Conservation (phyloP, 2,888 invertebrate genomes). For the Drosophila glabriapex region DNA sequence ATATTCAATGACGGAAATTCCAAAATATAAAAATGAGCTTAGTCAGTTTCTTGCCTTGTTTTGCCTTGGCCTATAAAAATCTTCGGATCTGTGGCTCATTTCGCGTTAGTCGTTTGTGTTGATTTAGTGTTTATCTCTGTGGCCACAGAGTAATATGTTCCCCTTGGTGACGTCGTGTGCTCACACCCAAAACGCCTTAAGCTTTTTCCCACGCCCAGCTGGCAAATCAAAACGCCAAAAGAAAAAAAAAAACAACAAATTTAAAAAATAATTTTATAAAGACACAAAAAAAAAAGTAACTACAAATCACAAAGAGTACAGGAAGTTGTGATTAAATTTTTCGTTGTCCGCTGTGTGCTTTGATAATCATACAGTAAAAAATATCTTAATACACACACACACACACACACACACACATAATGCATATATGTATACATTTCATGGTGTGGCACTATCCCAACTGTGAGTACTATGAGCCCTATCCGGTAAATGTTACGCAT, state of each 20-base stretch:
- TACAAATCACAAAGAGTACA: conserved; percentile 61
- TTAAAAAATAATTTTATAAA: conserved; percentile 33
- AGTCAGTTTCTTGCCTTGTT: conserved; percentile 32
- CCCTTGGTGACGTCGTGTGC: conserved; percentile 43
- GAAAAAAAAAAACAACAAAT: conserved; percentile 18
- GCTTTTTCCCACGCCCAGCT: conserved; percentile 78
- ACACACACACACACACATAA: background rate
- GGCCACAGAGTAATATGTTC: conserved; percentile 18
- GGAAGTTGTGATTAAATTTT: conserved; percentile 76
- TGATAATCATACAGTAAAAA: conserved; percentile 23
- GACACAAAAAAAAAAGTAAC: conserved; percentile 35
- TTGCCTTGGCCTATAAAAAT: conserved; percentile 54
- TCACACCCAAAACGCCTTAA: conserved; percentile 70
- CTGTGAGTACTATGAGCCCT: background rate
- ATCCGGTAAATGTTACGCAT: background rate
- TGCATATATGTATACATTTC: background rate
- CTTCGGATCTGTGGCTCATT: conserved; percentile 50
- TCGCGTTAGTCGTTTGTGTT: conserved; percentile 26
- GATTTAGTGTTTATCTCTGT: conserved; percentile 13
- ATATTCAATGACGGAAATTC: conserved; percentile 54
- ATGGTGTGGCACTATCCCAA: background rate
- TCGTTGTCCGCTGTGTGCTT: conserved; percentile 54
- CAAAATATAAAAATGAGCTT: conserved; percentile 13
- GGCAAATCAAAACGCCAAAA: conserved; percentile 50
- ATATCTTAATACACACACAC: background rate